phyloP scores from a whole-genome alignment of 1,140 invertebrate species.

The Chionoecetes opilio region DNA sequence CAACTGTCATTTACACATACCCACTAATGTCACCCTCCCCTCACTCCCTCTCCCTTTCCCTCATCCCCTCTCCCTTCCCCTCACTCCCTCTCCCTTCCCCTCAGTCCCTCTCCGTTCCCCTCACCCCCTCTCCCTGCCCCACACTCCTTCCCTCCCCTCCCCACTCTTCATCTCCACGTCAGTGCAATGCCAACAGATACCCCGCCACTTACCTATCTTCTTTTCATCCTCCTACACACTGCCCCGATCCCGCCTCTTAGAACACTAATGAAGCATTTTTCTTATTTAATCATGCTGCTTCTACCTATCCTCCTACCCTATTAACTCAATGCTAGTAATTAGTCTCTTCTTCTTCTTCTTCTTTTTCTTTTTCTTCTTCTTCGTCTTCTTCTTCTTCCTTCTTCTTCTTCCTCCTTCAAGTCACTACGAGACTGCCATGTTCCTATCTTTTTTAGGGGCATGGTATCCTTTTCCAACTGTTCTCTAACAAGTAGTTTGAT shows the following conservation, averaged over 20 bases:
- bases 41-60: neutral
- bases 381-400: too few relatives aligned
- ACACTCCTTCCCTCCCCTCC: neutral
- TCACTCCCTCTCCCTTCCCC: neutral
- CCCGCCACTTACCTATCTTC: neutral
- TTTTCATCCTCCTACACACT: neutral
- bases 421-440: too few relatives aligned
- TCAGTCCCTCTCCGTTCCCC: too few relatives aligned
- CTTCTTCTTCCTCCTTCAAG: too few relatives aligned
- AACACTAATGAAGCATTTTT: neutral
- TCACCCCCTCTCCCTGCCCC: neutral
- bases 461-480: too few relatives aligned
- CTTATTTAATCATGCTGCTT: neutral
- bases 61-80: neutral
- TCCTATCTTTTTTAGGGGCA: too few relatives aligned
- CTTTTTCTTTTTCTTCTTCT: too few relatives aligned
- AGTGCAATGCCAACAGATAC: neutral
- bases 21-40: neutral
- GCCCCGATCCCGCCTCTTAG: neutral
- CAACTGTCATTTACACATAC: constrained; percentile 29
- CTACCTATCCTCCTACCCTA: neutral
- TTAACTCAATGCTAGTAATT: neutral
- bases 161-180: neutral
- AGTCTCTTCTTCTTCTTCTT: neutral
- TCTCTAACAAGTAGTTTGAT: too few relatives aligned